phyloP scores from a whole-genome alignment of 2,113 vertebrate species.

The Phyllopteryx taeniolatus region DNA sequence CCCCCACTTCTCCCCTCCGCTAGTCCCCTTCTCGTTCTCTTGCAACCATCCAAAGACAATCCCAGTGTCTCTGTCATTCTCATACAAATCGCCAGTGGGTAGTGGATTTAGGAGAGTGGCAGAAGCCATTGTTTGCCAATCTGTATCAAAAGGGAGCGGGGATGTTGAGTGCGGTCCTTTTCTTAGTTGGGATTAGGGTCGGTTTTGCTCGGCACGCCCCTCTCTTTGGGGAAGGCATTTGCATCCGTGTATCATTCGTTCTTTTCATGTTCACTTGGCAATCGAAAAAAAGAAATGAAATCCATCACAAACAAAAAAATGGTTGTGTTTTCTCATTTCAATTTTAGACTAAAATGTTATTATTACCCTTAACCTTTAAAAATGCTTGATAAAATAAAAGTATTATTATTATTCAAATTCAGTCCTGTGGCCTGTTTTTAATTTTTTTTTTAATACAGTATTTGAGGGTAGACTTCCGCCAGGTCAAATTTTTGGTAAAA shows the following conservation, averaged over 20 bases:
- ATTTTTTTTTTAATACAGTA: too few species aligned
- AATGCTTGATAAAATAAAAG: too few species aligned
- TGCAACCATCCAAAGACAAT: conserved; percentile 57
- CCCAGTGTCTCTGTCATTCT: conserved; percentile 61
- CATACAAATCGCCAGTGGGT: conserved; percentile 66
- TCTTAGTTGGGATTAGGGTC: conserved; percentile 60
- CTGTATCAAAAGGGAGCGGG: conserved; percentile 61
- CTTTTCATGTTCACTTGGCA: not conserved
- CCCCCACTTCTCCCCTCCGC: conserved; percentile 30
- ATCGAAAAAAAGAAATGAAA: not conserved
- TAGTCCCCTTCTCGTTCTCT: conserved; percentile 23
- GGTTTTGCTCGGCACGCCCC: conserved; percentile 42
- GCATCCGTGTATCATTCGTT: not conserved
- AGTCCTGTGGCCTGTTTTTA: too few species aligned
- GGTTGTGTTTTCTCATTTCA: not conserved
- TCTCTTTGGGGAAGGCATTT: conserved; percentile 39
- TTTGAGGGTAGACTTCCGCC: too few species aligned
- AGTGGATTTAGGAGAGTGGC: conserved; percentile 67
- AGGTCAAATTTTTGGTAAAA: too few species aligned
- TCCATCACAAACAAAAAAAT: not conserved
- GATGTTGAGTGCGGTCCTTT: conserved; percentile 64
- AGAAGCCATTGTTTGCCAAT: conserved; percentile 66
- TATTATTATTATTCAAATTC: too few species aligned
- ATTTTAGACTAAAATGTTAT: too few species aligned
- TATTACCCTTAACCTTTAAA: too few species aligned